These are phyloP conservation scores for Sinocyclocheilus grahami DNA, from an alignment of 2,113 vertebrate genomes.

Conservation along the genomic window DNA sequence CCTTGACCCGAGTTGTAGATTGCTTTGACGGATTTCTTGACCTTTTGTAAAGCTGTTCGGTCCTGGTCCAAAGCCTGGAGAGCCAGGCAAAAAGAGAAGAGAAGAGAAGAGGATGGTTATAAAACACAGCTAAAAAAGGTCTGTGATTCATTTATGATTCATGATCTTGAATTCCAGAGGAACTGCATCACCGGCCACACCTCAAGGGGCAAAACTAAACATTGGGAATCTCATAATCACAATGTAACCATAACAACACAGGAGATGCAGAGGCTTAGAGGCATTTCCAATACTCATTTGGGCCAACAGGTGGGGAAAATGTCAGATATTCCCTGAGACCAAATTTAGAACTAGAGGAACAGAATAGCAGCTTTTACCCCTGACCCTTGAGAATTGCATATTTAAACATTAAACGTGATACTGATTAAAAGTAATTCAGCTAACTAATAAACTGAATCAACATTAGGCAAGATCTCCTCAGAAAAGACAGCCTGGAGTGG, in stretches of 20 bases:
- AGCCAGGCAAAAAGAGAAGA: slow-evolving; percentile 42
- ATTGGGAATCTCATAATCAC: slow-evolving; percentile 13
- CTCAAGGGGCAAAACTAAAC: not conserved
- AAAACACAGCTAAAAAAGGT: not conserved
- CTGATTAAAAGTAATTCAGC: not conserved
- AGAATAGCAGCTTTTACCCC: too few relatives aligned
- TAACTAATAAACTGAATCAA: not conserved
- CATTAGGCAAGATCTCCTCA: not conserved
- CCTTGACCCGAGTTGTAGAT: slow-evolving; percentile 93
- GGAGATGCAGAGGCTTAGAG: not conserved
- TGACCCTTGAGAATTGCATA: not conserved
- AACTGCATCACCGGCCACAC: slow-evolving; percentile 1
- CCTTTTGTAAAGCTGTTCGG: slow-evolving; percentile 88
- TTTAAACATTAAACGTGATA: not conserved
- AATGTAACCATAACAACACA: too few relatives aligned
- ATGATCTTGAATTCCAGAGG: slow-evolving; percentile 23
- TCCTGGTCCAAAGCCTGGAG: slow-evolving; percentile 88
- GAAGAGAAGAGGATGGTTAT: not conserved
- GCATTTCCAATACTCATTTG: slow-evolving; percentile 31
- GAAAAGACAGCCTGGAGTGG: too few relatives aligned
- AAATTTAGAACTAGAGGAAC: too few relatives aligned
- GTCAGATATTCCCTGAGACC: not conserved
- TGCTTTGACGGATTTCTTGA: slow-evolving; percentile 92
- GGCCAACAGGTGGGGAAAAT: slow-evolving; percentile 20
- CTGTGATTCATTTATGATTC: not conserved